phyloP scores from a whole-genome alignment of 2,797 vertebrate genomes.

The Muscicapa striata region DNA sequence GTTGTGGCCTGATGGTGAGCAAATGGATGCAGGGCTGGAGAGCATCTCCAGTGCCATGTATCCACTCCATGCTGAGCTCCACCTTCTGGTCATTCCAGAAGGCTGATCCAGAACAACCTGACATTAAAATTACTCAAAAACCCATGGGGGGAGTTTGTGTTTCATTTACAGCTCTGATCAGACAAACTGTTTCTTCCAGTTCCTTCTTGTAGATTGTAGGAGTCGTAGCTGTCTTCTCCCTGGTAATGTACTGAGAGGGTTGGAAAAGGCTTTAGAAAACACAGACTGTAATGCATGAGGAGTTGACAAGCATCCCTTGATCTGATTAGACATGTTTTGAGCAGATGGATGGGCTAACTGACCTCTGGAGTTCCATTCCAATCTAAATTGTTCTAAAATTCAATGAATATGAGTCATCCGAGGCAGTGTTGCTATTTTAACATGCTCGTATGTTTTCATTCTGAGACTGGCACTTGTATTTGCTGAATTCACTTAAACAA shows the following conservation, averaged over 20 bases:
- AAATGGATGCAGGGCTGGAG: background rate
- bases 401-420: background rate
- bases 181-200: background rate
- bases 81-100: background rate
- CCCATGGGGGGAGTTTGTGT: background rate
- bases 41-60: background rate
- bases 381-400: background rate
- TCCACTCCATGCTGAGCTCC: background rate
- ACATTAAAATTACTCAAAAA: background rate
- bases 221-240: background rate
- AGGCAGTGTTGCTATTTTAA: background rate
- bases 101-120: background rate
- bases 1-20: no score
- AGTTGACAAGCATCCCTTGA: background rate
- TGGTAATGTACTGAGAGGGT: background rate
- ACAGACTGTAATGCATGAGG: background rate
- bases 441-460: background rate
- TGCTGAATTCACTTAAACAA: background rate
- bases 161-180: background rate
- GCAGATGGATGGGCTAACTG: background rate
- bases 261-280: background rate
- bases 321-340: constrained; percentile 13
- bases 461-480: background rate
- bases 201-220: background rate
- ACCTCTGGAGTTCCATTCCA: background rate